phyloP scores from a whole-genome alignment of 2,888 invertebrate genomes.

The Pyrrhosoma nymphula region DNA sequence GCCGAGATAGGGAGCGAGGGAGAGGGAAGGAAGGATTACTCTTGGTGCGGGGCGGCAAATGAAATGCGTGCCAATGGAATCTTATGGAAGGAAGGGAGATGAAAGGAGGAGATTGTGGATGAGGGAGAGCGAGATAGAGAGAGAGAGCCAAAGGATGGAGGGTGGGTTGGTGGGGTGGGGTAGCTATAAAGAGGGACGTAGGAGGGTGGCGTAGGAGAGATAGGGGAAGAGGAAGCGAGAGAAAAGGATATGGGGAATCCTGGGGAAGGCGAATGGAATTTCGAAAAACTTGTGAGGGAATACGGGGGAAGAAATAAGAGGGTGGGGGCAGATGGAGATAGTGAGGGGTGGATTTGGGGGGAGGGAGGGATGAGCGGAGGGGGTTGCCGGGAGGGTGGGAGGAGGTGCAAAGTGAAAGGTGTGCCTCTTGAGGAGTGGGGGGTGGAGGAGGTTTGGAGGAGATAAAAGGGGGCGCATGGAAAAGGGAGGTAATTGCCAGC shows the following conservation, averaged over 20 bases:
- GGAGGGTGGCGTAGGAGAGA: neutral
- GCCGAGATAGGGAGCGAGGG: too few species aligned
- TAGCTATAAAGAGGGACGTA: neutral
- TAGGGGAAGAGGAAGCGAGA: neutral
- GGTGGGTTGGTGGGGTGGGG: neutral
- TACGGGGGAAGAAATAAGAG: neutral
- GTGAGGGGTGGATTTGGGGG: neutral
- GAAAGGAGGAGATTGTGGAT: neutral
- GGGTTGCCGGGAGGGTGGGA: neutral
- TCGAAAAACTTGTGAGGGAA: constrained; percentile 54
- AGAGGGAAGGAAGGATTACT: constrained; percentile 35
- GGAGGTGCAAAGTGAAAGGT: neutral
- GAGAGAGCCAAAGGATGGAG: too few species aligned
- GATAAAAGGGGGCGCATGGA: constrained; percentile 38
- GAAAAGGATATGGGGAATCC: constrained; percentile 24
- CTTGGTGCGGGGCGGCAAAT: constrained; percentile 36
- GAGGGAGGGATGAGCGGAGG: neutral
- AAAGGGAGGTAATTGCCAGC: neutral
- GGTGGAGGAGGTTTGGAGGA: constrained; percentile 9
- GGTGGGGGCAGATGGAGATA: neutral
- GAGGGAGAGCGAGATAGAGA: neutral
- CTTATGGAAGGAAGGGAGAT: neutral
- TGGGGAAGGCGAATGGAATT: constrained; percentile 50
- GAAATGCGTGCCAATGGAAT: constrained; percentile 66
- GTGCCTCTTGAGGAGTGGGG: neutral